These are phyloP conservation scores for Pristionchus fissidentatus DNA, from an alignment of 2,888 invertebrate genomes.

Conservation along the genomic window DNA sequence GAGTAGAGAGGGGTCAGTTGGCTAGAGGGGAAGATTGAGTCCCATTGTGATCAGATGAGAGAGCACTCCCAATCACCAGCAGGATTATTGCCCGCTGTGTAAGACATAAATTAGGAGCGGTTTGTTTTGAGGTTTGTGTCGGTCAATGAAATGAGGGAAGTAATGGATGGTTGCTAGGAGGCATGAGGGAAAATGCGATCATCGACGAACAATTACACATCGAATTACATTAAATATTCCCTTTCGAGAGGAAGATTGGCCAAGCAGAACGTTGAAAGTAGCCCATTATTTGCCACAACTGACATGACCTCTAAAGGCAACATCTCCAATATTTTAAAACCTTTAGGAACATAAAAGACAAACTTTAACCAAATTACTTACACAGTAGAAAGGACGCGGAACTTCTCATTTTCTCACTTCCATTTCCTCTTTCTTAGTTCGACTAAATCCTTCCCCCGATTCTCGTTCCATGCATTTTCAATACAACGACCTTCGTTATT, in stretches of 20 bases:
- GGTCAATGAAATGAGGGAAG: background rate
- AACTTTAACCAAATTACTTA: background rate
- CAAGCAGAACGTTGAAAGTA: too few relatives aligned
- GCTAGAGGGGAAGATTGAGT: background rate
- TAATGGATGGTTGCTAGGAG: background rate
- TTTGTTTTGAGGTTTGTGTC: conserved; percentile 5
- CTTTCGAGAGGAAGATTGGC: too few relatives aligned
- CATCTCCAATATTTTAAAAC: too few relatives aligned
- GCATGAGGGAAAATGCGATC: background rate
- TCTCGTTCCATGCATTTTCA: conserved; percentile 31
- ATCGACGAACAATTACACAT: too few relatives aligned
- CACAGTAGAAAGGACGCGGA: background rate
- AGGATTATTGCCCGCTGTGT: conserved; percentile 17
- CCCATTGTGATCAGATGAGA: conserved; percentile 15
- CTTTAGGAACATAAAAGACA: background rate
- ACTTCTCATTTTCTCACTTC: background rate
- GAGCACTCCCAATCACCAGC: background rate
- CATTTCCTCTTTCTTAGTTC: conserved; percentile 14
- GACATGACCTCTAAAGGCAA: too few relatives aligned
- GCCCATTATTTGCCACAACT: too few relatives aligned
- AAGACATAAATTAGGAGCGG: conserved; percentile 12
- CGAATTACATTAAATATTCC: too few relatives aligned
- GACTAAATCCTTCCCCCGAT: conserved; percentile 21
- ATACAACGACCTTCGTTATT: conserved; percentile 21
- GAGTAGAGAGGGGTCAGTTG: conserved; percentile 33